phyloP scores from a whole-genome alignment of 2,797 vertebrate genomes.

The Tarsius wallacei region DNA sequence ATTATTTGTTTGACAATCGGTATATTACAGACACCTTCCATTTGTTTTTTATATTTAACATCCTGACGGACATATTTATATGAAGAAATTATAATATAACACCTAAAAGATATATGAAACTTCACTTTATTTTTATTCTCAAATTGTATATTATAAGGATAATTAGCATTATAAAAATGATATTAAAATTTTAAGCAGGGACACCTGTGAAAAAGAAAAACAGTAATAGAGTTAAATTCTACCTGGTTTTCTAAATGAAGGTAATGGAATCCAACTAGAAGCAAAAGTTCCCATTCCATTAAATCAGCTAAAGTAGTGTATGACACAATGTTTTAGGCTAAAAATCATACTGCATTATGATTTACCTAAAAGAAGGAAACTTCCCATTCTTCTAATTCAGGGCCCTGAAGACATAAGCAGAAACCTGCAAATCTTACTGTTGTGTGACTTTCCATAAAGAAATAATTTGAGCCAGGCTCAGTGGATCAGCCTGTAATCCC shows the following conservation, averaged over 20 bases:
- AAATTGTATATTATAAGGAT: background rate
- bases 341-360: background rate
- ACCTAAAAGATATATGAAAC: background rate
- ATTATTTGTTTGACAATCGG: background rate
- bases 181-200: constrained; percentile 9
- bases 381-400: background rate
- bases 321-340: background rate
- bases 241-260: background rate
- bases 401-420: background rate
- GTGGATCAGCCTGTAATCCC: no score
- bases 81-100: background rate
- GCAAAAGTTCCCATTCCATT: background rate
- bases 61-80: background rate
- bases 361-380: background rate
- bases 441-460: background rate
- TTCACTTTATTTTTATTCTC: constrained; percentile 46
- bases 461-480: constrained; percentile 29
- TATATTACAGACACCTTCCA: background rate
- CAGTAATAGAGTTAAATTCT: background rate
- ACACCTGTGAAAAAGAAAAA: constrained; percentile 14
- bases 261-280: background rate
- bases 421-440: background rate
- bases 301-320: background rate
- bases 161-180: background rate
- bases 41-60: background rate